A percentile compares a stretch with the other conserved stretches of the same genome.
These are phyloP conservation scores for Cheilosia variabilis DNA, from an alignment of 2,888 invertebrate species.

Conservation along the genomic window DNA sequence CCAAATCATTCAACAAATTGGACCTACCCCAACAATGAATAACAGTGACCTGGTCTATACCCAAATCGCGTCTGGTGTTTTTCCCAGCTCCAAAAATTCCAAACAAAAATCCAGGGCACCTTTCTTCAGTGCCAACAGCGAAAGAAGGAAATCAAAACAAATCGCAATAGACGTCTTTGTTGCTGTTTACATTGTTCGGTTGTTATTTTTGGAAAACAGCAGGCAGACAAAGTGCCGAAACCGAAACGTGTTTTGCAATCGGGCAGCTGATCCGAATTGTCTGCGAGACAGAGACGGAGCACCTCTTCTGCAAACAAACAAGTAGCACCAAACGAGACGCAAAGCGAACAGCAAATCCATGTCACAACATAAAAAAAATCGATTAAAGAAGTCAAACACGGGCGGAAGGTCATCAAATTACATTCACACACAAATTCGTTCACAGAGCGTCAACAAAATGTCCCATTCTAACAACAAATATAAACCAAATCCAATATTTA, in stretches of 20 bases:
- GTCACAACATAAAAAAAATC: constrained; percentile 18
- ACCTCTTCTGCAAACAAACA: neutral
- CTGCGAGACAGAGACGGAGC: constrained; percentile 3
- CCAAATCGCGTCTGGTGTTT: neutral
- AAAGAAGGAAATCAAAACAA: constrained; percentile 2
- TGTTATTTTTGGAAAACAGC: constrained; percentile 7
- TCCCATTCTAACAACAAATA: neutral
- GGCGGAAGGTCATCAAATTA: constrained; percentile 52
- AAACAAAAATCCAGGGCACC: neutral
- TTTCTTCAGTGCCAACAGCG: neutral
- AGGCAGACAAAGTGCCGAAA: neutral
- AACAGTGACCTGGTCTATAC: no score
- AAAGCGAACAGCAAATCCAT: constrained; percentile 13
- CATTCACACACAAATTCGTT: constrained; percentile 14
- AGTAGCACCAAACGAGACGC: neutral
- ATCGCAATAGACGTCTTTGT: neutral
- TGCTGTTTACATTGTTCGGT: neutral
- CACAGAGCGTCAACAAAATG: neutral
- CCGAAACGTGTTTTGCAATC: constrained; percentile 31
- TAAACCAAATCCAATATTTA: neutral
- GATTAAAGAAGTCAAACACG: constrained; percentile 29
- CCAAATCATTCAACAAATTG: no score
- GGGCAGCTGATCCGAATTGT: neutral
- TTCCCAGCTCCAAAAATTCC: neutral
- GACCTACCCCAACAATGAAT: no score